Evolutionary conservation across 1,140 invertebrate genomes (phyloP).

Genomic region (Drosophila virilis): DNA sequence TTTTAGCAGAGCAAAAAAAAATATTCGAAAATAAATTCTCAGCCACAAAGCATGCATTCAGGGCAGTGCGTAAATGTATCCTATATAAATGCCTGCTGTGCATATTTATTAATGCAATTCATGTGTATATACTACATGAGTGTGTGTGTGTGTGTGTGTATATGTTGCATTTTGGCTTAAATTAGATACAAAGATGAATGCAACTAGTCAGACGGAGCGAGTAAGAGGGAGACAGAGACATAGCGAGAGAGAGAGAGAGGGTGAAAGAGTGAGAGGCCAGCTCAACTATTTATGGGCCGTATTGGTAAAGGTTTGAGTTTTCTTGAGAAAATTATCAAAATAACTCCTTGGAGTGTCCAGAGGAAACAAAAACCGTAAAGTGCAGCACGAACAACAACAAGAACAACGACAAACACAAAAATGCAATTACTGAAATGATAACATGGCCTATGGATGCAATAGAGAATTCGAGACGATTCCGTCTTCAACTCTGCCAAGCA

Average conservation of each 20-base stretch:
- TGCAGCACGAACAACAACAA: slow-evolving; percentile 52
- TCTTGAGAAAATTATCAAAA: slow-evolving; percentile 77
- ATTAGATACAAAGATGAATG: slow-evolving; percentile 57
- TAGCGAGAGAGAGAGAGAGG: not conserved
- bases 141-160: slow-evolving; percentile 11
- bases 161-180: slow-evolving; percentile 28
- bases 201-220: slow-evolving; percentile 12
- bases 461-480: slow-evolving; percentile 66
- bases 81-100: slow-evolving; percentile 59
- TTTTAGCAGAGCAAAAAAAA: slow-evolving; percentile 30
- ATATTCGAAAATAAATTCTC: slow-evolving; percentile 25
- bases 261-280: slow-evolving; percentile 16
- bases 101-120: slow-evolving; percentile 72
- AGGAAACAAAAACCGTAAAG: slow-evolving; percentile 64
- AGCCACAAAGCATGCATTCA: slow-evolving; percentile 32
- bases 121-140: slow-evolving; percentile 8
- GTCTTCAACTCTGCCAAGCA: slow-evolving; percentile 62
- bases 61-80: slow-evolving; percentile 33
- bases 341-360: slow-evolving; percentile 66
- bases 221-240: not conserved
- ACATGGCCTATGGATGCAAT: slow-evolving; percentile 73
- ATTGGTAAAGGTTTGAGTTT: slow-evolving; percentile 65
- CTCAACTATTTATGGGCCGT: slow-evolving; percentile 63
- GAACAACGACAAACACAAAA: slow-evolving; percentile 79
- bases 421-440: slow-evolving; percentile 81